Evolutionary conservation across 2,797 vertebrate genomes (phyloP).

Genomic region (Acanthurus tractus): DNA sequence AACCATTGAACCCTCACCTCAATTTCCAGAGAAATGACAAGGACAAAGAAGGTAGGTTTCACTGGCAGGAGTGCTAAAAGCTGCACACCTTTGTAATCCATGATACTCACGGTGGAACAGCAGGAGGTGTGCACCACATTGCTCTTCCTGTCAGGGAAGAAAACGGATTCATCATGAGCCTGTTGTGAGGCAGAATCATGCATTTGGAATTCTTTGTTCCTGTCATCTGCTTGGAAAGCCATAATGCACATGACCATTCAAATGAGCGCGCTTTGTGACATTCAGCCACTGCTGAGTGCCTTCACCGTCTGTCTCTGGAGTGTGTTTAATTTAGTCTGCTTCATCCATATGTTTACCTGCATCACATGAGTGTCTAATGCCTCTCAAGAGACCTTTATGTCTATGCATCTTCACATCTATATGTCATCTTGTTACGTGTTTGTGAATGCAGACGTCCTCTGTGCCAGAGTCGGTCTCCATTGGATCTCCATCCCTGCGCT

Average conservation of each 20-base stretch:
- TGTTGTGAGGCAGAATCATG: constrained; percentile 30
- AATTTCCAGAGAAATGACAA: constrained; percentile 74
- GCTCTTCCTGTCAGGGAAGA: constrained; percentile 63
- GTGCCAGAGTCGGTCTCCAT: constrained; percentile 32
- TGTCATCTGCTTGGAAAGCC: constrained; percentile 20
- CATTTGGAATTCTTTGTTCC: constrained; percentile 21
- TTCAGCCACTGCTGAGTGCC: constrained; percentile 10
- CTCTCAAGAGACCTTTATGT: constrained; percentile 35
- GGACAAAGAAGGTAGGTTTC: constrained; percentile 67
- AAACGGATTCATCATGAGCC: constrained; percentile 60
- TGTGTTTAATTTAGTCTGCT: constrained; percentile 49
- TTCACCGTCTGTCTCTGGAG: constrained; percentile 44
- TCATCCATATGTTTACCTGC: constrained; percentile 49
- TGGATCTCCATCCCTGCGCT: constrained; percentile 43
- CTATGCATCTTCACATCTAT: constrained; percentile 11
- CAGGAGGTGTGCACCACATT: constrained; percentile 47
- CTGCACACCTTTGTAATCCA: constrained; percentile 51
- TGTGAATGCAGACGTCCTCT: constrained; percentile 36
- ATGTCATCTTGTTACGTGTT: constrained; percentile 14
- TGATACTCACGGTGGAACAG: constrained; percentile 50
- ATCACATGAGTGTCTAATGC: constrained; percentile 24
- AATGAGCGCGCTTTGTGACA: not conserved
- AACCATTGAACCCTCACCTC: constrained; percentile 74
- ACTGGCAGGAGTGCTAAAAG: constrained; percentile 32
- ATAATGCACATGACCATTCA: constrained; percentile 30